A percentile compares a stretch with the other conserved stretches of the same genome.
These are phyloP conservation scores for Arrhopalites spinosus DNA, from an alignment of 2,888 invertebrate species.

Conservation along the genomic window DNA sequence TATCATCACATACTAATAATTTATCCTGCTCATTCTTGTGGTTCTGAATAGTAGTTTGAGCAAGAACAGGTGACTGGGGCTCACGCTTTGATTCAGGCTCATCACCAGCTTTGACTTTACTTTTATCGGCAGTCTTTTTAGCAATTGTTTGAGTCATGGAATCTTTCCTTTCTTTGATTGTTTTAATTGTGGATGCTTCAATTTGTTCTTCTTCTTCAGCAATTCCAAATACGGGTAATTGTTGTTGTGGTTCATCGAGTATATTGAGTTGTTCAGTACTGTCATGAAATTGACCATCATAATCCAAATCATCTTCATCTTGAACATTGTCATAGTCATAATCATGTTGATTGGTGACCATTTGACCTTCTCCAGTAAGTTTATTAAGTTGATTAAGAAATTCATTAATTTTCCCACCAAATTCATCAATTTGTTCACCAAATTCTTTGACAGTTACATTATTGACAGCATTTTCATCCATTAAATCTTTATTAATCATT, in stretches of 20 bases:
- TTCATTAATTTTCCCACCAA: constrained; percentile 38
- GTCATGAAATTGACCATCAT: too few species aligned
- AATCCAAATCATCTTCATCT: too few species aligned
- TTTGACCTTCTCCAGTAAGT: constrained; percentile 19
- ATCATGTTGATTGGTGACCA: neutral
- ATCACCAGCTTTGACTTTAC: neutral
- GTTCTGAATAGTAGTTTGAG: neutral
- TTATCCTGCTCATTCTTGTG: constrained; percentile 8
- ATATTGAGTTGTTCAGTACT: too few species aligned
- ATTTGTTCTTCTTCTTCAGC: neutral
- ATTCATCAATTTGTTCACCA: constrained; percentile 36
- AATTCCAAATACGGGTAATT: neutral
- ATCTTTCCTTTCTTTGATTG: constrained; percentile 10
- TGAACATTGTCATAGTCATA: too few species aligned
- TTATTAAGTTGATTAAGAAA: constrained; percentile 35
- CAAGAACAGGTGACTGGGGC: neutral
- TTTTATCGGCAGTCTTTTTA: neutral
- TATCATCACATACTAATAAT: neutral
- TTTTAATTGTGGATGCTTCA: too few species aligned
- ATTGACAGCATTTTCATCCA: neutral
- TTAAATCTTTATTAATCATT: neutral
- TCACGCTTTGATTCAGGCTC: neutral
- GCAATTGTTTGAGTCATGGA: constrained; percentile 26
- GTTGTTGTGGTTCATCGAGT: too few species aligned
- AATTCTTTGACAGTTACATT: constrained; percentile 3